Conservation (phyloP, 2,113 vertebrate species). For the Otolemur garnettii region DNA sequence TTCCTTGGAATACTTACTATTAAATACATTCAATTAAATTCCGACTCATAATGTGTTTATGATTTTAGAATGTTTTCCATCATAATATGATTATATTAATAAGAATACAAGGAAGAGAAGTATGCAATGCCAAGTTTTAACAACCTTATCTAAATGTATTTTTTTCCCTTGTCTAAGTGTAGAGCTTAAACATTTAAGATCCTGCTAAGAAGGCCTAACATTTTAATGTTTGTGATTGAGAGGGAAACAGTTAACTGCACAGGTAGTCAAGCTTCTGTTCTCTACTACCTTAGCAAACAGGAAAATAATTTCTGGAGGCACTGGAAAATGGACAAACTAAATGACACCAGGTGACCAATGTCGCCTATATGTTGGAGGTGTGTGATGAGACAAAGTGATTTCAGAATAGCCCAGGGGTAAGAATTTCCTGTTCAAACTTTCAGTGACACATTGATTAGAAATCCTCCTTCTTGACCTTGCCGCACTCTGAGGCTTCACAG, state of each 20-base stretch:
- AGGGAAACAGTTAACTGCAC: neutral
- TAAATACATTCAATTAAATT: neutral
- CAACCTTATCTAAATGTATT: neutral
- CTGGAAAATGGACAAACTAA: neutral
- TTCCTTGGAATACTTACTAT: neutral
- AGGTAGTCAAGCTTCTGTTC: neutral
- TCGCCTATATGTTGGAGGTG: neutral
- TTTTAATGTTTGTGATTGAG: neutral
- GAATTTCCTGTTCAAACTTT: no score
- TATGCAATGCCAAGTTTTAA: neutral
- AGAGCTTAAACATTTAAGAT: neutral
- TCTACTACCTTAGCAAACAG: neutral
- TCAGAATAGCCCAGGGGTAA: neutral
- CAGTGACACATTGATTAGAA: constrained; percentile 11
- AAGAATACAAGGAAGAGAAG: neutral
- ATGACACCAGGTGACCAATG: neutral
- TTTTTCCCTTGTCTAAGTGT: neutral
- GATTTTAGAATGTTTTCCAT: no score
- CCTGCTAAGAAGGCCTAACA: neutral
- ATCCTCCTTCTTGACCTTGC: constrained; percentile 30
- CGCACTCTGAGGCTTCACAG: neutral
- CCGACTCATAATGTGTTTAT: neutral
- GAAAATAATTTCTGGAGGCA: neutral
- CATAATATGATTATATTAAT: neutral
- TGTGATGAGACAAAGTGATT: neutral